Conservation (phyloP, 2,888 invertebrate species). For the Chironomus tentans region DNA sequence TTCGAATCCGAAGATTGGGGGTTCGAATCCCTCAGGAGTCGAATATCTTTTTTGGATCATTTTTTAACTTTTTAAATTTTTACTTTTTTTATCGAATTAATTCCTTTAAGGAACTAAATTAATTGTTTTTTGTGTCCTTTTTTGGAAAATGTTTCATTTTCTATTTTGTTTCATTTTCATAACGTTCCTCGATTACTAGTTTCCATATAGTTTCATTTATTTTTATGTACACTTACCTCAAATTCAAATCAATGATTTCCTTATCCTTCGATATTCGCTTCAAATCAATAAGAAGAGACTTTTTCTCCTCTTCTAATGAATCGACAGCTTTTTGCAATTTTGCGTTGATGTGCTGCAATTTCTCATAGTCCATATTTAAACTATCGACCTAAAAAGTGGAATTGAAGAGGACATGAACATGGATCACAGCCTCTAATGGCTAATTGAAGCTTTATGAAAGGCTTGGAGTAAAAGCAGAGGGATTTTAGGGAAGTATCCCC, state of each 20-base stretch:
- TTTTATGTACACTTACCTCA: constrained; percentile 42
- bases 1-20: constrained; percentile 46
- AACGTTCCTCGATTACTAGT: too few species aligned
- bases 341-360: constrained; percentile 61
- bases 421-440: too few species aligned
- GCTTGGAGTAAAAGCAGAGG: too few species aligned
- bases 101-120: too few species aligned
- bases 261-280: constrained; percentile 68
- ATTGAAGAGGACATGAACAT: too few species aligned
- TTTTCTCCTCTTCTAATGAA: constrained; percentile 64
- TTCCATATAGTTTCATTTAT: neutral
- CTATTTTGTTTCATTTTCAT: too few species aligned
- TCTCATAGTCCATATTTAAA: constrained; percentile 68
- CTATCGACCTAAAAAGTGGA: constrained; percentile 52
- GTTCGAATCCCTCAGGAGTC: constrained; percentile 46
- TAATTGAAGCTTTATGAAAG: too few species aligned
- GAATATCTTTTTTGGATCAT: constrained; percentile 30
- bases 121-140: too few species aligned
- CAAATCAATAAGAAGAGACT: constrained; percentile 62
- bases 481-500: too few species aligned
- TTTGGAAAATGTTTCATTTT: too few species aligned
- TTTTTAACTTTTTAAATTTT: too few species aligned
- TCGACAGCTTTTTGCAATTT: constrained; percentile 69
- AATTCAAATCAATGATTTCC: constrained; percentile 57
- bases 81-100: too few species aligned